Conservation (phyloP, 1,140 invertebrate genomes). For the Pantala flavescens region DNA sequence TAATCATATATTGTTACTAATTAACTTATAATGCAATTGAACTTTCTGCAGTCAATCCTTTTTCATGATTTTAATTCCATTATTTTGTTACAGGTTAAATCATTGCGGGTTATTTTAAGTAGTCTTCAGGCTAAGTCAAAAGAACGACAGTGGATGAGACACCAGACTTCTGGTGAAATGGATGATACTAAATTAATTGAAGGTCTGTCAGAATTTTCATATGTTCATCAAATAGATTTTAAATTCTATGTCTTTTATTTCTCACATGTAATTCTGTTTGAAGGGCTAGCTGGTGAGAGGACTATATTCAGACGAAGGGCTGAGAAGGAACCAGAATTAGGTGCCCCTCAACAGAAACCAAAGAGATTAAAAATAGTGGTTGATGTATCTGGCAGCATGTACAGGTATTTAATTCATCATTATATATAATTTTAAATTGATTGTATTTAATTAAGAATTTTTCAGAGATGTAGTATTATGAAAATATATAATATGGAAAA, state of each 20-base stretch:
- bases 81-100: conserved; percentile 37
- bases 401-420: conserved; percentile 46
- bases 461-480: too few species aligned
- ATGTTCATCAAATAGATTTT: background rate
- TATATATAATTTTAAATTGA: background rate
- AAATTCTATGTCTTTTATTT: background rate
- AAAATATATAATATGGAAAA: too few species aligned
- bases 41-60: too few species aligned
- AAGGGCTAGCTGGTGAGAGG: conserved; percentile 77
- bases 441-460: conserved; percentile 3
- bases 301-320: conserved; percentile 75
- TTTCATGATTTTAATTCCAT: too few species aligned
- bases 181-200: conserved; percentile 95
- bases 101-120: conserved; percentile 47
- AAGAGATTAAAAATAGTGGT: conserved; percentile 81
- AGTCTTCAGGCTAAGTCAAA: conserved; percentile 82
- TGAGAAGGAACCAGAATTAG: conserved; percentile 75
- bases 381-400: conserved; percentile 95
- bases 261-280: conserved; percentile 13
- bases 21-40: too few species aligned
- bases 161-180: conserved; percentile 88
- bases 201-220: conserved; percentile 37
- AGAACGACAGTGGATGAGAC: conserved; percentile 83
- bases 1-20: too few species aligned
- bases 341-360: conserved; percentile 72